Percentiles rank a stretch among this genome's conserved stretches.
phyloP scores from a whole-genome alignment of 1,140 invertebrate genomes.

The Cotesia chilonis region DNA sequence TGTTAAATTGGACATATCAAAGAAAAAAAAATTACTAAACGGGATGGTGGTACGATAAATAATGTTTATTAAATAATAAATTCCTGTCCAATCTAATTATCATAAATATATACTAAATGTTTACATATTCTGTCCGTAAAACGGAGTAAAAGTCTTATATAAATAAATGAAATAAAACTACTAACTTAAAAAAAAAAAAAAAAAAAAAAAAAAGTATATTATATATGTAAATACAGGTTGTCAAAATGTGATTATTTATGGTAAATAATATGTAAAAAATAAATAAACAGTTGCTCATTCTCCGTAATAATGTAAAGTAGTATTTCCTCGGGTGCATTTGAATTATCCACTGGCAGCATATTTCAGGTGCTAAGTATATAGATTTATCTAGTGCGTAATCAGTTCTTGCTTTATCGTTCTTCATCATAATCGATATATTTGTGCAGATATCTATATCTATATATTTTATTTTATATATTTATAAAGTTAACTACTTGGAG shows the following conservation, averaged over 20 bases:
- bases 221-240: constrained; percentile 7
- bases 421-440: constrained; percentile 23
- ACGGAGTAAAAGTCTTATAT: constrained; percentile 8
- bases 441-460: neutral
- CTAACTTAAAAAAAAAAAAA: neutral
- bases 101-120: no score
- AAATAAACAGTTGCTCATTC: constrained; percentile 17
- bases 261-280: constrained; percentile 13
- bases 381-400: constrained; percentile 30
- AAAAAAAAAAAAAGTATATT: no score
- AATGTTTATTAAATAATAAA: constrained; percentile 2
- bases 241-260: constrained; percentile 20
- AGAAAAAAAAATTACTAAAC: neutral
- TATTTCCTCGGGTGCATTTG: constrained; percentile 23
- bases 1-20: constrained; percentile 26
- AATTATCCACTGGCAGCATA: constrained; percentile 5
- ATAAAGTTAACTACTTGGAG: neutral
- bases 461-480: neutral
- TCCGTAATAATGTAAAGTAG: neutral
- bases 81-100: neutral
- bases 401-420: constrained; percentile 25
- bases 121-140: constrained; percentile 2
- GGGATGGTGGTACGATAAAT: neutral
- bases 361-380: constrained; percentile 28
- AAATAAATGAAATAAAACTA: neutral